Base-by-base conservation (phyloP, 1,140 invertebrate species). In the Asbolus verrucosus region DNA sequence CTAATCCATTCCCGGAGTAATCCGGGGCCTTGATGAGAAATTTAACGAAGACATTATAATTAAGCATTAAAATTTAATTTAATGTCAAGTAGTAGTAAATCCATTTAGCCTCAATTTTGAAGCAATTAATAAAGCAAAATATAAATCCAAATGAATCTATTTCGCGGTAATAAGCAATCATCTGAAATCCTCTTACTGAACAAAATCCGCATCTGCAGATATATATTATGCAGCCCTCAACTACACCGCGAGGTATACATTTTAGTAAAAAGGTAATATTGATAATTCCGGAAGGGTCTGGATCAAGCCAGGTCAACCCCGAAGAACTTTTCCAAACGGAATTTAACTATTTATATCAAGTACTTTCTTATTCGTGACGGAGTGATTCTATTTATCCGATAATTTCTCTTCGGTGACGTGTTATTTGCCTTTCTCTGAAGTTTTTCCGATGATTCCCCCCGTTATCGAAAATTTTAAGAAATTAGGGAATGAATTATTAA, bases 121-220 rank as follows among this genome's bases (percentile, higher is more conserved):
- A 41, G 61, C 39, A 41, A 66, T 70, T 65, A 70, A 65, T 70
- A 70, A 66, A n/a, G 41, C 59, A 24, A 70, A 66, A 66, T 66
- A 66, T 54, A 66, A 66, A 70, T 70, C 62, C 33, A 24, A 69
- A 73, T 66, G 46, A 69, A 69, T 68, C 66, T 43, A 72, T 72
- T 72, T 72, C 43, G 39, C 36, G 38, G 66, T 65, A 72, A 73
- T 73, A 73, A 73, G 71, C 71, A 73, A 73, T 73, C 71, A 70
- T 38, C 19, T n/a, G 19, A 59, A 73, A 69, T 69, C 71, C 71
- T 73, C 71, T 73, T 73, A 65, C 39, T 8, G 19, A 18, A 15
- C 27, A 46, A 61, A 62, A 31, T 60, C 67, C 46, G 13, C 65
- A 62, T 65, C 67, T 30, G 61, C 60, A 65, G 67, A 72, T 65